Evolutionary conservation across 2,113 vertebrate genomes (phyloP).

Genomic region (Cervus canadensis): DNA sequence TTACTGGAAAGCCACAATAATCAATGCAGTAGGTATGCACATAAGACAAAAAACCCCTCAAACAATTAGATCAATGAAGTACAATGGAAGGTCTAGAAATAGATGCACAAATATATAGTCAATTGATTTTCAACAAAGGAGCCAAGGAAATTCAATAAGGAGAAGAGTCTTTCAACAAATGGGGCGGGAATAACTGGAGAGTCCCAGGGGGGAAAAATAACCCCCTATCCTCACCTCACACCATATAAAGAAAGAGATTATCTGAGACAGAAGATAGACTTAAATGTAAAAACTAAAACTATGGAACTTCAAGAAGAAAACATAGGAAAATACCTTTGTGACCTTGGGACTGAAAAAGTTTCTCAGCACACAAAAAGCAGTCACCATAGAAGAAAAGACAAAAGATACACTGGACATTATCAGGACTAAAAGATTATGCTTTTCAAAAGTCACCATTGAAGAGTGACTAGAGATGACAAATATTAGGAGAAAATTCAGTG

Average conservation of each 20-base stretch:
- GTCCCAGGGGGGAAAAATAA: not conserved
- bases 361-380: not conserved
- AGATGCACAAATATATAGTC: not conserved
- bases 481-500: not conserved
- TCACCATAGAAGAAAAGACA: not conserved
- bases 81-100: conserved; percentile 3
- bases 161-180: not conserved
- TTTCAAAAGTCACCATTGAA: not conserved
- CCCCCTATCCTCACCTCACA: not conserved
- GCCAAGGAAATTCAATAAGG: conserved; percentile 22
- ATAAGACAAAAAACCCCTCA: not conserved
- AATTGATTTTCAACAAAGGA: conserved; percentile 23
- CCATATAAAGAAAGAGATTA: not conserved
- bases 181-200: not conserved
- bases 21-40: not conserved
- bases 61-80: not conserved
- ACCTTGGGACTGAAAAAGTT: not conserved
- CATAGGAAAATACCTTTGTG: not conserved
- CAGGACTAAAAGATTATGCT: not conserved
- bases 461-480: not conserved
- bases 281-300: not conserved
- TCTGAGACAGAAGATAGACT: not conserved
- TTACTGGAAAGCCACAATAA: conserved; percentile 6
- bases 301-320: not conserved
- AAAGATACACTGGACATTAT: not conserved